A percentile compares a stretch with the other conserved stretches of the same genome.
Conservation (phyloP, 2,113 vertebrate genomes). For the Protomyctophum bolini region DNA sequence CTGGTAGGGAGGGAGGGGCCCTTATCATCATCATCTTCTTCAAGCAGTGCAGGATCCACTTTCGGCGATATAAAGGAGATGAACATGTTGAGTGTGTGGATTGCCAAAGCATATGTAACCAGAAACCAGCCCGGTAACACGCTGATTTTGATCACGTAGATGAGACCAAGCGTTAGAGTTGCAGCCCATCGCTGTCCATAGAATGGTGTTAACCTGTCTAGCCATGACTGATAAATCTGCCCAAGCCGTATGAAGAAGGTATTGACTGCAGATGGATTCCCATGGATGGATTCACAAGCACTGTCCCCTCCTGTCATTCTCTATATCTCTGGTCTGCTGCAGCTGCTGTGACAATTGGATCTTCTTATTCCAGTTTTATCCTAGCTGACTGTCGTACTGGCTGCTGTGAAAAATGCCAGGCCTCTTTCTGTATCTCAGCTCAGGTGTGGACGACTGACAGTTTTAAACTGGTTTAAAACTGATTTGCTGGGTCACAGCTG, state of each 20-base stretch:
- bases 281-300: slow-evolving; percentile 94
- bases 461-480: no score
- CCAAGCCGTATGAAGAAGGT: slow-evolving; percentile 93
- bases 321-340: slow-evolving; percentile 39
- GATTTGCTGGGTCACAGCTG: no score
- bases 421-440: no score
- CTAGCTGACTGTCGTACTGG: no score
- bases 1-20: slow-evolving; percentile 95
- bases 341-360: no score
- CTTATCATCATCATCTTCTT: slow-evolving; percentile 86
- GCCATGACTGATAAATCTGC: slow-evolving; percentile 98
- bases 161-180: slow-evolving; percentile 88
- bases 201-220: slow-evolving; percentile 97
- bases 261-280: slow-evolving; percentile 90
- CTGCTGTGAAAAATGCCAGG: no score
- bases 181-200: slow-evolving; percentile 88
- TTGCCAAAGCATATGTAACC: slow-evolving; percentile 84
- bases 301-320: slow-evolving; percentile 99
- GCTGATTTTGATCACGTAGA: slow-evolving; percentile 99
- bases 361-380: no score
- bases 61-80: slow-evolving; percentile 86
- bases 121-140: slow-evolving; percentile 91
- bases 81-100: slow-evolving; percentile 86
- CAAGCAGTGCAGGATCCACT: slow-evolving; percentile 84
- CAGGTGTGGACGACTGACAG: no score